Evolutionary conservation across 2,797 vertebrate species (phyloP).

Genomic region (Mormyrops boulengeri): DNA sequence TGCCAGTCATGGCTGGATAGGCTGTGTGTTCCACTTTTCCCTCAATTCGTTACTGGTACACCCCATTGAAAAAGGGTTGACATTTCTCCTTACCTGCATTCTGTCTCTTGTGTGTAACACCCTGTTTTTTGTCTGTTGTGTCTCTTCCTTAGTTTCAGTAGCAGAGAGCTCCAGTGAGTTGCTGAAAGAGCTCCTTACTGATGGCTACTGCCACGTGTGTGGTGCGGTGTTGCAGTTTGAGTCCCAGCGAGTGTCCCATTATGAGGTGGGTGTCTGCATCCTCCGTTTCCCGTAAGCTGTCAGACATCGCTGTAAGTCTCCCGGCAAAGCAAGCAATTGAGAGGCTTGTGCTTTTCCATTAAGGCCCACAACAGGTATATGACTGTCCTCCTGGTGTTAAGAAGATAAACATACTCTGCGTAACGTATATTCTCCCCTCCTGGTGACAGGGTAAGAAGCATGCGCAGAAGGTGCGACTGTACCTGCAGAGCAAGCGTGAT

Average conservation of each 20-base stretch:
- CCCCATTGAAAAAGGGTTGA: background rate
- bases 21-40: background rate
- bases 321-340: background rate
- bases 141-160: conserved; percentile 23
- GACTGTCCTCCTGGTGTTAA: background rate
- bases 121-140: background rate
- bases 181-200: conserved; percentile 62
- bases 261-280: conserved; percentile 60
- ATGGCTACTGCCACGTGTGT: conserved; percentile 76
- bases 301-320: background rate
- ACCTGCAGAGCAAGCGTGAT: conserved; percentile 56
- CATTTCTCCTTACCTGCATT: background rate
- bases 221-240: conserved; percentile 67
- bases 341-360: background rate
- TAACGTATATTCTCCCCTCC: background rate
- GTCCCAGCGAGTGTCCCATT: conserved; percentile 75
- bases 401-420: background rate
- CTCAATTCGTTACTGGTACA: background rate
- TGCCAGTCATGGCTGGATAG: background rate
- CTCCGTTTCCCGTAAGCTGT: background rate
- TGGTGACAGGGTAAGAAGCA: conserved; percentile 76
- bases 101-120: background rate
- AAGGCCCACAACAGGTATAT: background rate
- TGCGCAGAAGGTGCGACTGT: conserved; percentile 66
- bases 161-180: conserved; percentile 43